Conservation (phyloP, 1,140 invertebrate genomes). For the Pachypeltis micranthus region DNA sequence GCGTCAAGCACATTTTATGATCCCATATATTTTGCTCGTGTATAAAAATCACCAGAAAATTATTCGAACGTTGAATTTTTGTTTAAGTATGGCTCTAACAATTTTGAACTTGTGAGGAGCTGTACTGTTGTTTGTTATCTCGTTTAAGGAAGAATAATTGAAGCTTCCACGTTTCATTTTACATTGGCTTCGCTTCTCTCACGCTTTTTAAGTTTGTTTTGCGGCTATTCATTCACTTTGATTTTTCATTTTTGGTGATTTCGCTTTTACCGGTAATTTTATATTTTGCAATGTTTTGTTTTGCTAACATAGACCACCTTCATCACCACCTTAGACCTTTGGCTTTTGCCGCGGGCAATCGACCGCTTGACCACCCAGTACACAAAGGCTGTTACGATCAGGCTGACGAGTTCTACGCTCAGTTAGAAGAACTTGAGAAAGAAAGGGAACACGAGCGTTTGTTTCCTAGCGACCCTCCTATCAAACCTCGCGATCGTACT, state of each 20-base stretch:
- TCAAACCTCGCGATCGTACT: neutral
- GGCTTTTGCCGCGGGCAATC: neutral
- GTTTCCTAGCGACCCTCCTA: neutral
- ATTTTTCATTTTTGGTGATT: neutral
- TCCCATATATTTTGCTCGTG: too few species aligned
- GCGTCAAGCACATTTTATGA: too few species aligned
- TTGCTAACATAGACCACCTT: neutral
- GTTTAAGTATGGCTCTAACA: too few species aligned
- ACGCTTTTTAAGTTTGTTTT: neutral
- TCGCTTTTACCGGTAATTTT: neutral
- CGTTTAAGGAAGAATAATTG: too few species aligned
- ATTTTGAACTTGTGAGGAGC: too few species aligned
- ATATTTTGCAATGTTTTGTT: neutral
- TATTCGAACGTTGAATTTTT: too few species aligned
- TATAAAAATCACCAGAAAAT: too few species aligned
- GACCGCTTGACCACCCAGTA: neutral
- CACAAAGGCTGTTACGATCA: conserved; percentile 3
- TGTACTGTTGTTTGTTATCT: too few species aligned
- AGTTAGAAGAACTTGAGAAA: neutral
- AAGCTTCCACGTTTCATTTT: neutral
- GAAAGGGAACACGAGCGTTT: neutral
- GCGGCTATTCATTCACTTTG: neutral
- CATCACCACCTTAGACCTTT: neutral
- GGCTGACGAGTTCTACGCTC: conserved; percentile 1
- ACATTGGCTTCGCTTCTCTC: neutral